Conservation (phyloP, 2,888 invertebrate species). For the Junonia oenone region DNA sequence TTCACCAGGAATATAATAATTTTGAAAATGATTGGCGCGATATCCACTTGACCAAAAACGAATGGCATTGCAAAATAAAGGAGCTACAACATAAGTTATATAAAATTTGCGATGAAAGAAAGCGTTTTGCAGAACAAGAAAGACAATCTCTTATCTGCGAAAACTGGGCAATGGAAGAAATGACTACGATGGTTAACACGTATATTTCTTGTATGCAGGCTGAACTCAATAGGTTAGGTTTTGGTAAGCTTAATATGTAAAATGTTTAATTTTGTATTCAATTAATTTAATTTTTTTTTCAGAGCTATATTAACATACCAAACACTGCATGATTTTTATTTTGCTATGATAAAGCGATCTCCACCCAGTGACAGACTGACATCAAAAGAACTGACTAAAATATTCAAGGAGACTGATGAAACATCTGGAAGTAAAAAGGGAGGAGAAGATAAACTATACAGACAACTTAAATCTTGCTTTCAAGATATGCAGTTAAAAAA, state of each 20-base stretch:
- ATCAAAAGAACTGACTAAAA: conserved; percentile 61
- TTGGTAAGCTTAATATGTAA: conserved; percentile 34
- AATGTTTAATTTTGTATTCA: conserved; percentile 20
- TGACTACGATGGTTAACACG: conserved; percentile 74
- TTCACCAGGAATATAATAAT: conserved; percentile 81
- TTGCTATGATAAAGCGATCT: conserved; percentile 57
- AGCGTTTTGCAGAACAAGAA: conserved; percentile 74
- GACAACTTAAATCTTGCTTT: conserved; percentile 51
- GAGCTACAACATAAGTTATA: conserved; percentile 74
- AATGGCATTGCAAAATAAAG: conserved; percentile 79
- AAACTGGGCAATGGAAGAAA: conserved; percentile 79
- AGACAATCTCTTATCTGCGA: conserved; percentile 71
- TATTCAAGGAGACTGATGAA: conserved; percentile 55
- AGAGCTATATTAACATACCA: conserved; percentile 64
- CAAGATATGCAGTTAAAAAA: conserved; percentile 60
- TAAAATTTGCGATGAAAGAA: conserved; percentile 78
- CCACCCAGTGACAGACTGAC: conserved; percentile 54
- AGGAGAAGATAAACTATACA: conserved; percentile 60
- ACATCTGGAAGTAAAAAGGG: conserved; percentile 50
- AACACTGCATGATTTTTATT: conserved; percentile 68
- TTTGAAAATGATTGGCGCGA: conserved; percentile 80
- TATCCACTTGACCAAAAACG: conserved; percentile 79
- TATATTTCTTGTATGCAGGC: conserved; percentile 79
- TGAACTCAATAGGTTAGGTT: conserved; percentile 79
- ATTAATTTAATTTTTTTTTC: conserved; percentile 35